A percentile compares a stretch with the other conserved stretches of the same genome.
phyloP scores from a whole-genome alignment of 2,888 invertebrate species.

The Antitype chi region DNA sequence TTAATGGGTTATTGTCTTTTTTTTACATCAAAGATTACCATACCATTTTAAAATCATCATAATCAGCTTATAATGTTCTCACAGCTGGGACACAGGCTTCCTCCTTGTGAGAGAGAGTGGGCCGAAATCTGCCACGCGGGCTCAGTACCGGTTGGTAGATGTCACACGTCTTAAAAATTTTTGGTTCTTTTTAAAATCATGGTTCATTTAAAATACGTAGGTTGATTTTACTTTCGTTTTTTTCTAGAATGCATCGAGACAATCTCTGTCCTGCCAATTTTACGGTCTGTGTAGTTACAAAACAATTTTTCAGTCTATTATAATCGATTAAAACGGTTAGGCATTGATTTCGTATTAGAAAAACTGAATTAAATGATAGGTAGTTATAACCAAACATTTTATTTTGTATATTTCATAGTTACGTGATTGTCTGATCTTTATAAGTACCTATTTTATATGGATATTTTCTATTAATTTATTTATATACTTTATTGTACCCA shows the following conservation, averaged over 20 bases:
- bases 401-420: not conserved
- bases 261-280: conserved; percentile 31
- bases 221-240: not conserved
- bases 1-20: not conserved
- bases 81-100: no score
- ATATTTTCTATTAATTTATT: no score
- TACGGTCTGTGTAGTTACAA: conserved; percentile 27
- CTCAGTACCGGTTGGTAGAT: no score
- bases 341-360: conserved; percentile 1
- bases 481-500: no score
- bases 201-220: no score
- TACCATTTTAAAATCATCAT: not conserved
- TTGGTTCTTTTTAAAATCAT: no score
- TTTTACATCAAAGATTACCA: not conserved
- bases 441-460: no score
- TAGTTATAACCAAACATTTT: not conserved
- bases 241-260: conserved; percentile 17
- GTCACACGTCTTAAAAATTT: no score
- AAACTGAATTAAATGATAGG: not conserved
- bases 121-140: no score
- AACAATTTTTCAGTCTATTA: conserved; percentile 30
- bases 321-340: conserved; percentile 38
- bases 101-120: no score
- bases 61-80: no score
- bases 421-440: no score